Conservation (phyloP, 2,113 vertebrate species). For the Hippocampus comes region DNA sequence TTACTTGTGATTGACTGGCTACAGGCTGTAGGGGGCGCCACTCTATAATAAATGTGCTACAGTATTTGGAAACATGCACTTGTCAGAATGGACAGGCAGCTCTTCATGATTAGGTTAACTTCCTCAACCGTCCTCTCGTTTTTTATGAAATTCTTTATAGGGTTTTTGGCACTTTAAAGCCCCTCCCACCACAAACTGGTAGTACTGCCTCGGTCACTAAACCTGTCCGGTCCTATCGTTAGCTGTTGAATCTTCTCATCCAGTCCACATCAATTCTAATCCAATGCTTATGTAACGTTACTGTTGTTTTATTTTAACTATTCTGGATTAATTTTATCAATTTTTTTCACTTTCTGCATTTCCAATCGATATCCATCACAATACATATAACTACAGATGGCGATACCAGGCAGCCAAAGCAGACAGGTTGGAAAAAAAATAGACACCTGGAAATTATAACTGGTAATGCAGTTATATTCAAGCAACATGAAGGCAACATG, state of each 20-base stretch:
- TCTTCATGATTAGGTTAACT: background rate
- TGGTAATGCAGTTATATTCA: background rate
- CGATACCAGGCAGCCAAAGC: background rate
- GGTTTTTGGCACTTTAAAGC: background rate
- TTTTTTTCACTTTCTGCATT: background rate
- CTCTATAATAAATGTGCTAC: background rate
- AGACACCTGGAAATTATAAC: background rate
- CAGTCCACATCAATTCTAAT: background rate
- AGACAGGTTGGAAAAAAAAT: background rate
- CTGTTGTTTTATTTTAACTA: too few species aligned
- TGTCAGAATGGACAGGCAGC: background rate
- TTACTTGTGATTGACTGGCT: background rate
- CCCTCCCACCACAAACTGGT: background rate
- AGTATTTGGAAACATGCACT: background rate
- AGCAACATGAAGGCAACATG: background rate
- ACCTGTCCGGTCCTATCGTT: background rate
- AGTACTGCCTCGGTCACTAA: too few species aligned
- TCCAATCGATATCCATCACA: background rate
- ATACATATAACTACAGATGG: background rate
- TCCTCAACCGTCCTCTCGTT: background rate
- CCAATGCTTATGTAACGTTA: background rate
- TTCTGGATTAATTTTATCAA: too few species aligned
- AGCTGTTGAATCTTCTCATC: background rate
- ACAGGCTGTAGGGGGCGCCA: constrained; percentile 4
- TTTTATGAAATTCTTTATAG: background rate